Conservation (phyloP, 2,797 vertebrate genomes). For the Manis pentadactyla region DNA sequence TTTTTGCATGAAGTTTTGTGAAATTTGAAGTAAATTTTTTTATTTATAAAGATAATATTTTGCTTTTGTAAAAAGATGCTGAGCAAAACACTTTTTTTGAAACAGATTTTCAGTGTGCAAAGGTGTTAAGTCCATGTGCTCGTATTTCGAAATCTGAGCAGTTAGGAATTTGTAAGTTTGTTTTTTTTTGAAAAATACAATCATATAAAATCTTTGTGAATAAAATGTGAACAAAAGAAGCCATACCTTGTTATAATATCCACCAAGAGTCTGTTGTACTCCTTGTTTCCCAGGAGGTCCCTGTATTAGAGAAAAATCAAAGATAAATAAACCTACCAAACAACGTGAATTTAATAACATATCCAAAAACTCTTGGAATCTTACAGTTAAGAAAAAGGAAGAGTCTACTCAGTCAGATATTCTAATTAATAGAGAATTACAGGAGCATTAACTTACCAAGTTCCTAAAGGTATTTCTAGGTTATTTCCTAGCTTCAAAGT, state of each 20-base stretch:
- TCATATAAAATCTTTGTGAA: background rate
- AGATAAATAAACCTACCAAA: constrained; percentile 4
- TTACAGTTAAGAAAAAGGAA: background rate
- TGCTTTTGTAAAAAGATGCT: constrained; percentile 10
- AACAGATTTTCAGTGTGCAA: constrained; percentile 10
- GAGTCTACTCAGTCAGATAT: constrained; percentile 4
- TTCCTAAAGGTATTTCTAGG: background rate
- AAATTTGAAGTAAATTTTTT: background rate
- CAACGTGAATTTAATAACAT: background rate
- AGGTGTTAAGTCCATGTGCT: background rate
- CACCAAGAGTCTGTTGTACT: constrained; percentile 80
- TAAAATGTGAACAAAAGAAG: background rate
- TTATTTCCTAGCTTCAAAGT: background rate
- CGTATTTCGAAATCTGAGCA: background rate
- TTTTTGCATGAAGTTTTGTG: background rate
- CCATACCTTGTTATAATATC: constrained; percentile 83
- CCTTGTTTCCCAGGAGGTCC: constrained; percentile 83
- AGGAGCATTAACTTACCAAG: background rate
- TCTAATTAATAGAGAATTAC: constrained; percentile 21
- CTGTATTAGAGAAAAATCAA: constrained; percentile 77
- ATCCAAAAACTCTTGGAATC: background rate
- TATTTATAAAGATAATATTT: background rate
- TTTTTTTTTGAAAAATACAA: background rate
- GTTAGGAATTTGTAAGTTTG: background rate
- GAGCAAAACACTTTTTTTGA: background rate